Base-by-base conservation (phyloP, 2,113 vertebrate species). In the Lasiurus cinereus region DNA sequence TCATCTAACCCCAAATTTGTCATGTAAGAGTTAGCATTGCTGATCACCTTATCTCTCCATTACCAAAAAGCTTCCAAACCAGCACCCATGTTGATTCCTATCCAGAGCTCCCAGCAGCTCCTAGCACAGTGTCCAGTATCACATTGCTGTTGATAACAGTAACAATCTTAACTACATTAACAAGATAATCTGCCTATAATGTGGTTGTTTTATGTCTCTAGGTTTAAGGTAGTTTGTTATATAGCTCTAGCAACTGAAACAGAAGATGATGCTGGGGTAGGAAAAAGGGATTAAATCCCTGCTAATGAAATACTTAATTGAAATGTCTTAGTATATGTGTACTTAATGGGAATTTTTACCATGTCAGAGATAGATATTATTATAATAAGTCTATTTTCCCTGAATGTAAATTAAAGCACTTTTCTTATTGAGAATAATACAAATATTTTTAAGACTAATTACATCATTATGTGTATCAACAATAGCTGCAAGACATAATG, bases 401-500 rank as follows among this genome's bases (percentile, higher is more conserved):
- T 67, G n/a, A 79, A 22, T 52, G 48, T 50, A 93, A 59, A 46
- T 91, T 22, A 54, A 96, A 90, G 46, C 16, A 18, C 13, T 59
- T 91, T 88, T 83, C 56, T 93, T 72, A 1, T 73, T 85, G 70
- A 86, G 72, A 86, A 7, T 70, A 36, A 93, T 82, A 82, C 24
- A 84, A 93, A 86, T 12, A 79, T 50, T 87, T 76, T 70, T 79
- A 67, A 89, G 89, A 78, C 50, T 66, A 90, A 70, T 83, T 46
- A 19, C 33, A 48, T 91, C 90, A 79, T 92, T 94, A 90, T 88
- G 22, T 77, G 50, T 82, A 79, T 69, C 56, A 74, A 85, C 43
- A 92, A 62, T 88, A 93, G 46, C 50, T 94, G 31, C 29, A 86
- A 73, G 90, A 83, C 33, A 11, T 95, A 22, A 74, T 29, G 66